Evolutionary conservation across 2,797 vertebrate genomes (phyloP), one percentile per base, ranked within the genome.

Genomic region (Acanthiza pusilla): DNA sequence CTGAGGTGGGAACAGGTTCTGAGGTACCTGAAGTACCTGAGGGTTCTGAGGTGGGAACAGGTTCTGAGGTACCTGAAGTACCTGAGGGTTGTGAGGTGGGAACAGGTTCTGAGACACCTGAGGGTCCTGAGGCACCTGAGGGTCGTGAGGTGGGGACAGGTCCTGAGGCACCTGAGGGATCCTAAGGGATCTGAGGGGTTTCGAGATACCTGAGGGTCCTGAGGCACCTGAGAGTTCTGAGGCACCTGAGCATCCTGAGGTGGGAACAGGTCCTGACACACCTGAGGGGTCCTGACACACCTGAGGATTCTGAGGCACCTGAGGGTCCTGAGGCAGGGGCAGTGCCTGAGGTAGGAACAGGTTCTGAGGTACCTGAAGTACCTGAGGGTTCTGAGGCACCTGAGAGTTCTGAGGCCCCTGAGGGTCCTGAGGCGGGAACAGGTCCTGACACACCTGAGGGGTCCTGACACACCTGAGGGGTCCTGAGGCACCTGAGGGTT

Each of bases 81-180:
- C 40, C 25, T 43, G 43, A 45, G 16, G 6, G 29, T 32, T 10
- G 11, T 32, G 30, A 32, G 30, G 30, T 11, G 7, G 18, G 14
- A 29, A 7, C 4, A 7, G 21, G 62, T 15, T 4, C 30, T 45
- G 20, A 38, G 45, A 11, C 18, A 40, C 47, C 36, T 51, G 47
- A n/a, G 29, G 16, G n/a, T 16, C 5, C 18, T 25, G 29, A 30
- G 43, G 12, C 1, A 38, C 38, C 47, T 50, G 65, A n/a, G 29
- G 21, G n/a, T 15, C 7, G 13, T 13, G 48, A 22, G 43, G 11
- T 2, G 10, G 25, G 2, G 12, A 3, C 1, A 6, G 45, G 22
- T 4, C 7, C 32, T 34, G 20, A 6, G 43, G 7, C 15, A 29
- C 45, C 47, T n/a, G n/a, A n/a, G n/a, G 43, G n/a, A n/a, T n/a